Evolutionary conservation across 2,797 vertebrate genomes (phyloP), one percentile per base, ranked within the genome.

Genomic region (Sarcoramphus papa): DNA sequence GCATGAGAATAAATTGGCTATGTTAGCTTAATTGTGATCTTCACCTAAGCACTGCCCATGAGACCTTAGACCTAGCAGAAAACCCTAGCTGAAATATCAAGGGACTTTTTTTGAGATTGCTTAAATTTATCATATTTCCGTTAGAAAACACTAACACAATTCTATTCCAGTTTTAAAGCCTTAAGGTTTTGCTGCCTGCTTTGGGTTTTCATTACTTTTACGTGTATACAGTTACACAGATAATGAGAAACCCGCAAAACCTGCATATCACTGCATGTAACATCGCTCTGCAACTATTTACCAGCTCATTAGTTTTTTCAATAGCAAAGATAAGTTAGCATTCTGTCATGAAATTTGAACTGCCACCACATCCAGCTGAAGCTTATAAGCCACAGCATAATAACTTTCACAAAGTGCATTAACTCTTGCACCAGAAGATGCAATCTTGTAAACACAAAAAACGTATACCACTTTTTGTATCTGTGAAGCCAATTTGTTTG

Each of bases 261-360:
- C 74, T 96, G 81, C 53, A 28, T 69, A 93, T 92, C 70, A n/a
- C 47, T 72, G 25, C 59, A 59, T 82, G 67, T 94, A 92, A 85
- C 68, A 62, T 65, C 1, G 1, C 48, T 85, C 64, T 94, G 83
- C 83, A 93, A 59, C 86, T 93, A 83, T 95, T 93, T 90, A 85
- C 81, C 86, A 96, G 93, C 91, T 94, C 94, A 93, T 96, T 97
- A 97, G 87, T 62, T 93, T 95, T 92, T 93, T 91, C 75, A 93
- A 30, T 90, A 95, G 88, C 79, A 83, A 75, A 93, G 92, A 85
- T 95, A 96, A 95, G 50, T 93, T 97, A 84, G 70, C 53, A 78
- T 94, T 92, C 91, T 93, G 91, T 95, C 79, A 84, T 75, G 90
- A 96, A 93, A 91, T 94, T 12, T 93, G 73, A 94, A 82, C 65